phyloP scores from a whole-genome alignment of 30 jellyfish, hydroid and myxozoan species.

The Rhopilema esculentum region DNA sequence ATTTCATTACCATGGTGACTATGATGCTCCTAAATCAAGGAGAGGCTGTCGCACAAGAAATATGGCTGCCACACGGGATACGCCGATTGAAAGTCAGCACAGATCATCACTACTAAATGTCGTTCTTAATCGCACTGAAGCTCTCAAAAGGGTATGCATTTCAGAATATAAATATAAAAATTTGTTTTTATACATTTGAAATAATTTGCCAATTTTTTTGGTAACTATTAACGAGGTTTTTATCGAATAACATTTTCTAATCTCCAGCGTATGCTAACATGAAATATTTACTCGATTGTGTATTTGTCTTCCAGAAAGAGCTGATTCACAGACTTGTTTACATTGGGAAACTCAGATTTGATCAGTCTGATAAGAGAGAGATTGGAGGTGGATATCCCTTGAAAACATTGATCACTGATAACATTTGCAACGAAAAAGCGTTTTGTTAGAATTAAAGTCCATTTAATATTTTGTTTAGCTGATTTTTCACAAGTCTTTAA shows the following conservation, averaged over 20 bases:
- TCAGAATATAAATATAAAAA: neutral
- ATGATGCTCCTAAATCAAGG: neutral
- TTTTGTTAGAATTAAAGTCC: no score
- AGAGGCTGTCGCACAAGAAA: neutral
- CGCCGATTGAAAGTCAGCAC: slow-evolving; percentile 58
- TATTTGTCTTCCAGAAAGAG: slow-evolving; percentile 50
- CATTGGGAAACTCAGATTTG: slow-evolving; percentile 73
- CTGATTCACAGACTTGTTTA: slow-evolving; percentile 74
- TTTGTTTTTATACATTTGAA: neutral
- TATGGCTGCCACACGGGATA: slow-evolving; percentile 58
- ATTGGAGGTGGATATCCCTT: slow-evolving; percentile 45
- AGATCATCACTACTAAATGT: slow-evolving; percentile 69
- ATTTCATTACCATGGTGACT: neutral
- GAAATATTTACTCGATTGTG: neutral
- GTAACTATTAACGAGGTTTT: neutral
- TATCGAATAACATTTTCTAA: neutral
- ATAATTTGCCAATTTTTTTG: neutral
- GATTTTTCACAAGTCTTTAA: no score
- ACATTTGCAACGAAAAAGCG: neutral
- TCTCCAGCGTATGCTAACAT: neutral
- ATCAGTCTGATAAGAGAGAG: slow-evolving; percentile 56
- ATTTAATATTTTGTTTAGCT: no score
- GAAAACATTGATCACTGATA: neutral
- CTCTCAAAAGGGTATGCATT: slow-evolving; percentile 69
- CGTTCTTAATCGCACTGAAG: slow-evolving; percentile 60